Conservation (phyloP, 2,888 invertebrate species). For the Beris chalybata region DNA sequence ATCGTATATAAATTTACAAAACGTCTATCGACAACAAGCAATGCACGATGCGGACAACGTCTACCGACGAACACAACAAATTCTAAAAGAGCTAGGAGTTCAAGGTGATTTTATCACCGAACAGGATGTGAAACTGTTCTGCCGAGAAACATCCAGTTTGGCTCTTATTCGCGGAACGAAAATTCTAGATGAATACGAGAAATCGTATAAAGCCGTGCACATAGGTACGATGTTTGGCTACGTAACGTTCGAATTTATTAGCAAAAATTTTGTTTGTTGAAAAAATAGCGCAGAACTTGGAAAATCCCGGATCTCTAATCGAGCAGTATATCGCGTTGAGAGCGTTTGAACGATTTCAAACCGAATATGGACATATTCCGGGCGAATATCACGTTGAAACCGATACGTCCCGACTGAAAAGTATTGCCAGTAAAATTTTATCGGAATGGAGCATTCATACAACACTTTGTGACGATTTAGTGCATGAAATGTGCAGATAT, state of each 20-base stretch:
- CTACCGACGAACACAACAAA: conserved; percentile 77
- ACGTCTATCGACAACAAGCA: conserved; percentile 84
- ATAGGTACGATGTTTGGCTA: conserved; percentile 54
- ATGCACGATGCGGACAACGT: conserved; percentile 78
- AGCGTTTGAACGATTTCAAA: conserved; percentile 87
- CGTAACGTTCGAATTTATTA: conserved; percentile 7
- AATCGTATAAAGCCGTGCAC: conserved; percentile 62
- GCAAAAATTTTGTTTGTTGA: conserved; percentile 46
- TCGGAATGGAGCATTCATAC: conserved; percentile 82
- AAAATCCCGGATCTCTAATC: conserved; percentile 83
- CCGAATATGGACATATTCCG: conserved; percentile 86
- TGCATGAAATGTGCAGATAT: conserved; percentile 94
- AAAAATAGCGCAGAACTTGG: conserved; percentile 65
- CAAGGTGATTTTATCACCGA: conserved; percentile 74
- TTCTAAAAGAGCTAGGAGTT: conserved; percentile 76
- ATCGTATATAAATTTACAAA: conserved; percentile 86
- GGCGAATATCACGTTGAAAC: conserved; percentile 89
- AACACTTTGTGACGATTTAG: conserved; percentile 85
- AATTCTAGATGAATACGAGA: conserved; percentile 80
- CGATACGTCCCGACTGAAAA: conserved; percentile 86
- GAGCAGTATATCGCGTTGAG: conserved; percentile 88
- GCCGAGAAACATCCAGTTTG: conserved; percentile 83
- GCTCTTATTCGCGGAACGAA: conserved; percentile 76
- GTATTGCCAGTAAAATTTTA: conserved; percentile 70
- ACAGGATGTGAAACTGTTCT: conserved; percentile 80